Conservation (phyloP, 2,113 vertebrate genomes). For the Phalacrocorax brasilianus region DNA sequence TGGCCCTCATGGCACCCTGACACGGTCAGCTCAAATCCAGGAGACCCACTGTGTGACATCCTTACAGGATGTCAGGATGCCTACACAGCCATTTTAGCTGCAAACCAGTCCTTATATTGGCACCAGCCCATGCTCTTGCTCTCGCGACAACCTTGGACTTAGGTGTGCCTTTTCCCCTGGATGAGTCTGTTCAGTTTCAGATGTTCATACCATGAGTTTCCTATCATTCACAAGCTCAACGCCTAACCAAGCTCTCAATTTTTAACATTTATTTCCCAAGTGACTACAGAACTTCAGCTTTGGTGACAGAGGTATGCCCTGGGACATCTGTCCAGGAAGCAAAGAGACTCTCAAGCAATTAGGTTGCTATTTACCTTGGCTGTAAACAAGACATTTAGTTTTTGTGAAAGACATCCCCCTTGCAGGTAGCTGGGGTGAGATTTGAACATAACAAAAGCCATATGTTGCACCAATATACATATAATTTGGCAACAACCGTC, state of each 20-base stretch:
- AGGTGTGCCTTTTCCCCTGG: not conserved
- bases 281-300: not conserved
- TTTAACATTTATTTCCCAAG: not conserved
- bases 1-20: not conserved
- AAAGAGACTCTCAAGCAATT: not conserved
- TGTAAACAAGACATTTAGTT: not conserved
- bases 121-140: not conserved
- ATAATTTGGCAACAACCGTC: not conserved
- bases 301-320: not conserved
- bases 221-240: not conserved
- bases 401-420: not conserved
- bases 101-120: not conserved
- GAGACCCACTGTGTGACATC: not conserved
- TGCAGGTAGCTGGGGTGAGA: not conserved
- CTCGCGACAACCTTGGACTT: not conserved
- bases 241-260: not conserved
- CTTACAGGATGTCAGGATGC: not conserved
- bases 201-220: not conserved
- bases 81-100: not conserved
- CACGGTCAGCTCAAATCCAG: not conserved
- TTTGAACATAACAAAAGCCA: not conserved
- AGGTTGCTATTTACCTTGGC: not conserved
- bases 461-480: not conserved
- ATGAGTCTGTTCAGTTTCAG: not conserved
- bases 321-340: not conserved